Evolutionary conservation across 2,888 invertebrate genomes (phyloP).

Genomic region (Phanerotoma sp.): DNA sequence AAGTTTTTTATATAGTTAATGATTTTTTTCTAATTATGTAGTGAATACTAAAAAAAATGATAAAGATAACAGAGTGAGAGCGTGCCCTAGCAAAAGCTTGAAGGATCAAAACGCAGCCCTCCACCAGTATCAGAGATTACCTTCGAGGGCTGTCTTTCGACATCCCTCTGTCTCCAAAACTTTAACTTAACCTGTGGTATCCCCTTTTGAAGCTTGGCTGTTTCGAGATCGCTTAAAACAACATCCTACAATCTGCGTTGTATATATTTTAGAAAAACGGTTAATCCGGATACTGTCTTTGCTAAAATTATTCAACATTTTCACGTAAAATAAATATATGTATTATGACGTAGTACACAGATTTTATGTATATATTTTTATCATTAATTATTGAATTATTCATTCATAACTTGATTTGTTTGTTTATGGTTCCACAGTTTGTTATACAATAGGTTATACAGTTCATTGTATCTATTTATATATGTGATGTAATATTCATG

Average conservation of each 20-base stretch:
- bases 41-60: background rate
- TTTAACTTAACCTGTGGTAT: slow-evolving; percentile 9
- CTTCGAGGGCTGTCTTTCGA: slow-evolving; percentile 46
- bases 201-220: slow-evolving; percentile 14
- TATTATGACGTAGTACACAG: too few species aligned
- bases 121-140: slow-evolving; percentile 49
- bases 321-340: too few species aligned
- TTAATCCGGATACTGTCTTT: background rate
- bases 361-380: too few species aligned
- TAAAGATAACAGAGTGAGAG: slow-evolving; percentile 36
- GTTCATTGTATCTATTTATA: too few species aligned
- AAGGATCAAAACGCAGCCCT: slow-evolving; percentile 52
- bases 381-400: too few species aligned
- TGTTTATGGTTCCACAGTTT: too few species aligned
- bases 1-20: background rate
- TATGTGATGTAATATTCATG: too few species aligned
- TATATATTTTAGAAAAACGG: background rate
- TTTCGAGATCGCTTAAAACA: slow-evolving; percentile 51
- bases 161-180: slow-evolving; percentile 7
- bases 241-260: slow-evolving; percentile 36
- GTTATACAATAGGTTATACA: too few species aligned
- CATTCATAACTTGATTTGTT: too few species aligned
- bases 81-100: slow-evolving; percentile 52
- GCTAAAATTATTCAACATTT: too few species aligned
- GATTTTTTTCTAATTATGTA: slow-evolving; percentile 2